Conservation (phyloP, 2,888 invertebrate species). For the Lasioglossum morio region DNA sequence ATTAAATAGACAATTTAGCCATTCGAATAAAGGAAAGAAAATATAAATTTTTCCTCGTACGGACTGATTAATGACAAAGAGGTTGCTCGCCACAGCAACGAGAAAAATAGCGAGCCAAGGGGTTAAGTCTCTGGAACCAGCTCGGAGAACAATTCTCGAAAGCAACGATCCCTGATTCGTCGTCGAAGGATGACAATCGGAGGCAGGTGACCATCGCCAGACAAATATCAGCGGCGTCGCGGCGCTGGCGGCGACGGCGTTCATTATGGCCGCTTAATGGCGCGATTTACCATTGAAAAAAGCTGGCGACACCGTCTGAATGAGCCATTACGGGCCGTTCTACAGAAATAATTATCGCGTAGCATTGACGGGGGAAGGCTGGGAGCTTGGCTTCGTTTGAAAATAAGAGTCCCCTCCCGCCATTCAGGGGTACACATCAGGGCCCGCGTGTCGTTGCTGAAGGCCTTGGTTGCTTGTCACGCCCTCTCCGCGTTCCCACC, state of each 20-base stretch:
- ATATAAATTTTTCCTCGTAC: background rate
- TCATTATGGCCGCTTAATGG: constrained; percentile 82
- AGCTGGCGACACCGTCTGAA: constrained; percentile 80
- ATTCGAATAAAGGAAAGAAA: background rate
- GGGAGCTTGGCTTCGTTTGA: background rate
- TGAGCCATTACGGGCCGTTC: constrained; percentile 83
- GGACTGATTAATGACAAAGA: background rate
- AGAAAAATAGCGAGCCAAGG: background rate
- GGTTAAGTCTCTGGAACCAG: background rate
- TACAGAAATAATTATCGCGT: constrained; percentile 83
- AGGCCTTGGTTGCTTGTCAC: constrained; percentile 18
- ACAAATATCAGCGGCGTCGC: constrained; percentile 58
- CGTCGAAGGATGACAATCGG: background rate
- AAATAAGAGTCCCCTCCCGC: background rate
- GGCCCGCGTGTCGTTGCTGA: constrained; percentile 41
- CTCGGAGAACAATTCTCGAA: background rate
- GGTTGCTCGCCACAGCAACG: background rate
- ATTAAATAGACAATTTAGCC: no score
- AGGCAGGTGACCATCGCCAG: constrained; percentile 32
- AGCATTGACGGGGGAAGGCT: constrained; percentile 76
- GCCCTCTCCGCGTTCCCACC: constrained; percentile 25
- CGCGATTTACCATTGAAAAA: constrained; percentile 81
- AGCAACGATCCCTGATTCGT: background rate
- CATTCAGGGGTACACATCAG: constrained; percentile 50
- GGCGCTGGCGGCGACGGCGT: constrained; percentile 67